A percentile compares a stretch with the other conserved stretches of the same genome.
Evolutionary conservation across 2,113 vertebrate species (phyloP).

Genomic region (Clarias macrocephalus): DNA sequence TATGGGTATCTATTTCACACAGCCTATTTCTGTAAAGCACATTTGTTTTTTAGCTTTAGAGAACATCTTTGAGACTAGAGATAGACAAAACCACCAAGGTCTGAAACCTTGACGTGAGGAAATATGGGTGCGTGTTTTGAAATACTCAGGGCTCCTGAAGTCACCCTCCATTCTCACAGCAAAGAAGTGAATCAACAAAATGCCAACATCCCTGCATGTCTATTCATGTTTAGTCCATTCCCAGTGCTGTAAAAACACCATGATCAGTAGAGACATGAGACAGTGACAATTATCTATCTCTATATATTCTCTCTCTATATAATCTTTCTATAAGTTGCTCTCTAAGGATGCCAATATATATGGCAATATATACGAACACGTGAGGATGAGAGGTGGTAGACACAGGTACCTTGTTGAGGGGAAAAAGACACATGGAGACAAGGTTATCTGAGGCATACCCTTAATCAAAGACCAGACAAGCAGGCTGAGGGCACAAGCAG

Average conservation of each 20-base stretch:
- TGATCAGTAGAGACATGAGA: constrained; percentile 1
- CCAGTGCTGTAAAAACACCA: neutral
- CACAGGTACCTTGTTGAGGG: neutral
- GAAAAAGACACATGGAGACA: neutral
- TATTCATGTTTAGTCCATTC: neutral
- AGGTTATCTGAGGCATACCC: neutral
- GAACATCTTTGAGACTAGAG: neutral
- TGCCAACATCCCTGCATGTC: neutral
- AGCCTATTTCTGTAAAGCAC: neutral
- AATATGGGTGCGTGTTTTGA: neutral
- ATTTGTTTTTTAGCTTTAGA: neutral
- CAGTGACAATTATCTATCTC: neutral
- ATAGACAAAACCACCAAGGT: neutral
- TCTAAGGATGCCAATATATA: neutral
- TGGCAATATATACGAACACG: neutral
- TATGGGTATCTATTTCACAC: neutral
- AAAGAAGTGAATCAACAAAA: neutral
- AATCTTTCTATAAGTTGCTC: no score
- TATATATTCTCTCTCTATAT: no score
- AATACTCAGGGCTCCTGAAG: neutral
- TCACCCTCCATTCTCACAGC: neutral
- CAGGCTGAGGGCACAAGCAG: neutral
- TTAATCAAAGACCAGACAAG: neutral
- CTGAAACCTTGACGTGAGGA: neutral
- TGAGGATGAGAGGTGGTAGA: neutral